Evolutionary conservation across 2,113 vertebrate species (phyloP).

Genomic region (Tetrao urogallus): DNA sequence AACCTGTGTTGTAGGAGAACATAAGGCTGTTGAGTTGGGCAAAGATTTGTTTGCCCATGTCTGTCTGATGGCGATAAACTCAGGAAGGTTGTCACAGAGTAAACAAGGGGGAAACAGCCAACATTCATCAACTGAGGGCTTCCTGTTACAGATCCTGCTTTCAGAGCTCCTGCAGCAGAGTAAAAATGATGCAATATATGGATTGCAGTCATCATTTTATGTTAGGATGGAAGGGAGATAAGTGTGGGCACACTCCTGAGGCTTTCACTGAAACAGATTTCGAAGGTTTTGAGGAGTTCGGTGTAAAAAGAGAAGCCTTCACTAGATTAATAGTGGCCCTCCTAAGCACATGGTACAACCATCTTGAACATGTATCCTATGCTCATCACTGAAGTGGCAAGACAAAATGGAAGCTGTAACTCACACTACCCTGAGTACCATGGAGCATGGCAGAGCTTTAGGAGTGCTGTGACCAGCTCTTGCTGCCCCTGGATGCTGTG

Average conservation of each 20-base stretch:
- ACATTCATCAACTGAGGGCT: conserved; percentile 48
- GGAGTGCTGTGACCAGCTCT: neutral
- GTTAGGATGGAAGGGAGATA: neutral
- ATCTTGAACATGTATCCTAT: neutral
- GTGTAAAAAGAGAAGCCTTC: neutral
- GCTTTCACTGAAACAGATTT: neutral
- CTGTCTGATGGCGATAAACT: conserved; percentile 44
- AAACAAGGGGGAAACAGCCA: conserved; percentile 28
- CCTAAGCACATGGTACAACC: neutral
- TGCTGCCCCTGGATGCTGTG: neutral
- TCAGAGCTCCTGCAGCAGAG: conserved; percentile 31
- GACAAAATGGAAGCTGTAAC: neutral
- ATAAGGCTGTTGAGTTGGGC: conserved; percentile 1
- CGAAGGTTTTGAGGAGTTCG: neutral
- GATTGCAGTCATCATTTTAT: neutral
- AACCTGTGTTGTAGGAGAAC: neutral
- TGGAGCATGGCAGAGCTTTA: neutral
- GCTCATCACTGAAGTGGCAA: neutral
- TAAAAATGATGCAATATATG: neutral
- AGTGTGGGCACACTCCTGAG: neutral
- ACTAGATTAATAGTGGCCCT: neutral
- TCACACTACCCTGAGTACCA: neutral
- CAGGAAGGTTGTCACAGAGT: conserved; percentile 26
- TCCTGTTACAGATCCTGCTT: conserved; percentile 49
- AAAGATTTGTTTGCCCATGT: conserved; percentile 47